Percentiles rank a stretch among this genome's conserved stretches.
These are phyloP conservation scores for Emmelina monodactyla DNA, from an alignment of 2,888 invertebrate genomes.

Conservation along the genomic window DNA sequence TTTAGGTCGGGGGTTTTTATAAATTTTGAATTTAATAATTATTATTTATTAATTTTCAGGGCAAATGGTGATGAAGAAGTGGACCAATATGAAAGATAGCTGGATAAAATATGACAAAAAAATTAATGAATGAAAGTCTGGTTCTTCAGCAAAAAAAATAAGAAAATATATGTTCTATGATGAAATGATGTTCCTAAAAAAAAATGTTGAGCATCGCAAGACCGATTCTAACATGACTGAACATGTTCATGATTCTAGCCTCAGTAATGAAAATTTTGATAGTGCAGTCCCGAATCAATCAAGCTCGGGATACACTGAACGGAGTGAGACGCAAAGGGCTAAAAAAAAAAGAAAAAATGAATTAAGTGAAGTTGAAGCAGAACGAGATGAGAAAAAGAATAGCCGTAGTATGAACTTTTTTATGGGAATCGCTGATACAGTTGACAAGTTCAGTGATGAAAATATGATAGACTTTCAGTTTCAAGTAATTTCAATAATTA, in stretches of 20 bases:
- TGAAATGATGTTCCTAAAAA: constrained; percentile 10
- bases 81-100: constrained; percentile 15
- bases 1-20: constrained; percentile 13
- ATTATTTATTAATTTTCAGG: constrained; percentile 12
- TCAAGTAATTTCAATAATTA: constrained; percentile 18
- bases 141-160: constrained; percentile 13
- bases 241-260: constrained; percentile 14
- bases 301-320: constrained; percentile 15
- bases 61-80: constrained; percentile 13
- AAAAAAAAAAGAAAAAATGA: constrained; percentile 13
- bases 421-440: constrained; percentile 17
- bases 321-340: constrained; percentile 16
- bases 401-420: constrained; percentile 16
- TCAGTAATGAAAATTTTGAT: constrained; percentile 17
- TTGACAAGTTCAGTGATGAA: constrained; percentile 19
- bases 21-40: constrained; percentile 12
- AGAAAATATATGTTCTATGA: constrained; percentile 11
- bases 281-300: constrained; percentile 18
- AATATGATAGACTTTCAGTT: constrained; percentile 18
- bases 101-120: constrained; percentile 15
- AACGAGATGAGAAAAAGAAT: too few relatives aligned
- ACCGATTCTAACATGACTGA: constrained; percentile 17
- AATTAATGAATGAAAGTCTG: constrained; percentile 14
- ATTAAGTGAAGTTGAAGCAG: constrained; percentile 17
- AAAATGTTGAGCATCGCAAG: constrained; percentile 15